Percentiles rank a stretch among this genome's conserved stretches.
Evolutionary conservation across 2,888 invertebrate species (phyloP).

Genomic region (Eremobia ochroleuca): DNA sequence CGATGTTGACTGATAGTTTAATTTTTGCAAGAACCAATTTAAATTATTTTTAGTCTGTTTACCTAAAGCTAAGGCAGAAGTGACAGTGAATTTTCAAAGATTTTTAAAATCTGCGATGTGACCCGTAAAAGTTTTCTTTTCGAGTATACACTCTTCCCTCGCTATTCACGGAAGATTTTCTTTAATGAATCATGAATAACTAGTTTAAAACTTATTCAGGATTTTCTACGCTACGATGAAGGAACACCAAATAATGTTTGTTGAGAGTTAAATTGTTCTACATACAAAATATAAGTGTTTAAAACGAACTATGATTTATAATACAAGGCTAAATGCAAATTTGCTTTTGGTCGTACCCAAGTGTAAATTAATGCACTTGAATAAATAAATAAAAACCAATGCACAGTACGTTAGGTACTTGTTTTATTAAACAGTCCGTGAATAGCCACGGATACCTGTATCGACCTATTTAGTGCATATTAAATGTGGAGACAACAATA

Average conservation of each 20-base stretch:
- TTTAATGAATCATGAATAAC: background rate
- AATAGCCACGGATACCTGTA: constrained; percentile 14
- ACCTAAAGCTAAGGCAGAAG: background rate
- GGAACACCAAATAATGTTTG: background rate
- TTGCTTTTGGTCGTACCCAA: no score
- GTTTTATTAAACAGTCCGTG: background rate
- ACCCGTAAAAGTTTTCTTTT: constrained; percentile 6
- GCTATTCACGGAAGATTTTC: background rate
- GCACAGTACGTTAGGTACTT: background rate
- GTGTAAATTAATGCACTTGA: background rate
- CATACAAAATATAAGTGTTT: background rate
- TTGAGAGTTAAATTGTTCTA: background rate
- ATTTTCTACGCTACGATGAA: background rate
- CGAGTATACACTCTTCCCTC: background rate
- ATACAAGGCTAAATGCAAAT: no score
- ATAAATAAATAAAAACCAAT: background rate
- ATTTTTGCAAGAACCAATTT: background rate
- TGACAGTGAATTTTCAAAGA: background rate
- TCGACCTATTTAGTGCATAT: background rate
- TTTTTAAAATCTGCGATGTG: constrained; percentile 3
- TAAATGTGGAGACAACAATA: background rate
- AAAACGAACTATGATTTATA: background rate
- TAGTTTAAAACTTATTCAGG: background rate
- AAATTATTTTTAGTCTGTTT: background rate
- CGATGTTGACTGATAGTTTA: background rate